Evolutionary conservation across 2,797 vertebrate genomes (phyloP), one percentile per base, ranked within the genome.

Genomic region (Martes flavigula): DNA sequence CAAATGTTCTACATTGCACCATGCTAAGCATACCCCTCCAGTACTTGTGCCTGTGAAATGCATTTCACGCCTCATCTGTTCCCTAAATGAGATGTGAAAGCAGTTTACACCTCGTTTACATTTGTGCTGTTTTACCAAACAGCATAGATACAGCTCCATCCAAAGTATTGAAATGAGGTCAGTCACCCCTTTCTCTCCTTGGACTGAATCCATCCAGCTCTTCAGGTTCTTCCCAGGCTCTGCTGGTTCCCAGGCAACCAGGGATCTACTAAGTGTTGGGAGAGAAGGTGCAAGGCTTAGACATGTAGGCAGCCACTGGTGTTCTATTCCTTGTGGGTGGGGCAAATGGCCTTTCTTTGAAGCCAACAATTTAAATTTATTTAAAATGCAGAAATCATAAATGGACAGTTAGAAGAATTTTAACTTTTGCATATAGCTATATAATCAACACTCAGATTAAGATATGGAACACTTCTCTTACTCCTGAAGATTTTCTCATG

Each of bases 31-130:
- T 92, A 94, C 95, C 87, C 95, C 96, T 98, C 88, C 78, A 94
- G 96, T 98, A 96, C 96, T 68, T 11, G 77, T 97, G 98, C 97
- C 98, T 98, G 84, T 97, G 98, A 98, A 99, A 98, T 97, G 98
- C 97, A 98, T 99, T 99, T 99, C 98, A 98, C 98, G 98, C 98
- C 98, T 99, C 98, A 98, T 99, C 98, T 98, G 98, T 98, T 98
- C 97, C 98, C 98, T 98, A 98, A 99, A 99, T 99, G 98, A 99
- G 98, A 99, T 98, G 98, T 98, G 98, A 99, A 98, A 98, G 98
- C 98, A 98, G 98, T 98, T 99, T 98, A 98, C 98, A 99, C 98
- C 98, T 98, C 97, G 97, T 98, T 98, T 98, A 98, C 98, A 98
- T 99, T 98, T 98, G 93, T 2, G 0, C 93, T 94, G 96, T 98